Conservation (phyloP, 2,113 vertebrate species). For the Sinocyclocheilus anshuiensis region DNA sequence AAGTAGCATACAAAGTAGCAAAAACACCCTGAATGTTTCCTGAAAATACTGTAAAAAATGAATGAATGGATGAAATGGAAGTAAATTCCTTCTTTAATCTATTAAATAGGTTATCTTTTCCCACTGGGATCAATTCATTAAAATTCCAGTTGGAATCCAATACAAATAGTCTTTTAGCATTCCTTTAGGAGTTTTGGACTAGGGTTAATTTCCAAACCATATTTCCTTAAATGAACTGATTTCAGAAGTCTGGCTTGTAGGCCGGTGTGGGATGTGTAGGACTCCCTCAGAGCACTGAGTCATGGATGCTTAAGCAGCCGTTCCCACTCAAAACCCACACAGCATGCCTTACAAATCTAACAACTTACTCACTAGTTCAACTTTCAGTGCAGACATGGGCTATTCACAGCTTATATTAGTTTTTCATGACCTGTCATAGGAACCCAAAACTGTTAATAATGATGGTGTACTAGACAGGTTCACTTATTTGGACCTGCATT, state of each 20-base stretch:
- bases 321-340: slow-evolving; percentile 57
- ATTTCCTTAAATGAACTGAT: slow-evolving; percentile 15
- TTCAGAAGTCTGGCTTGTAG: slow-evolving; percentile 37
- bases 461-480: neutral
- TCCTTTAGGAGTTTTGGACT: neutral
- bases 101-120: neutral
- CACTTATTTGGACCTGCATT: neutral
- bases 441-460: neutral
- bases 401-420: slow-evolving; percentile 5
- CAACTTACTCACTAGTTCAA: slow-evolving; percentile 25
- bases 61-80: neutral
- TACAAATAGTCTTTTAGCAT: neutral
- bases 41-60: neutral
- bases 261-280: slow-evolving; percentile 48
- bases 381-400: slow-evolving; percentile 32
- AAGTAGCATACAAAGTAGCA: neutral
- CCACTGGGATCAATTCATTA: neutral
- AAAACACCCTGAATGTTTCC: neutral
- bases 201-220: slow-evolving; percentile 17
- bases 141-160: neutral
- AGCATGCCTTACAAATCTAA: slow-evolving; percentile 33
- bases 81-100: neutral
- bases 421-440: slow-evolving; percentile 4
- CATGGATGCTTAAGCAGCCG: slow-evolving; percentile 45
- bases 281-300: slow-evolving; percentile 51